These are phyloP conservation scores for Hesperophylax magnus DNA, from an alignment of 1,140 invertebrate species.

Conservation along the genomic window DNA sequence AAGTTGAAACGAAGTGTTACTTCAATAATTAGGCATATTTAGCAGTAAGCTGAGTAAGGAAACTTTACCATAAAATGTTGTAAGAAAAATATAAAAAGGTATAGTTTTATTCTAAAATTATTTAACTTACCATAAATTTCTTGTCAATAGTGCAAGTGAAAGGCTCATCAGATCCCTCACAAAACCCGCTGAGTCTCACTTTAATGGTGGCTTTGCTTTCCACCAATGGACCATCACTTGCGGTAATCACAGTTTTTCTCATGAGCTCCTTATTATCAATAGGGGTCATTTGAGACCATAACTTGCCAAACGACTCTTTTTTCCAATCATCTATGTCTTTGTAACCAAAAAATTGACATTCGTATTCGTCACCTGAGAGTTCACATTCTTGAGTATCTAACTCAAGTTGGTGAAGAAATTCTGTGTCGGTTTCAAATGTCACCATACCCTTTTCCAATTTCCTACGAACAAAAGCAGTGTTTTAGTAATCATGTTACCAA, in stretches of 20 bases:
- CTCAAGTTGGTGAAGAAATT: conserved; percentile 20
- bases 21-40: no score
- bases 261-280: conserved; percentile 23
- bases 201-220: conserved; percentile 16
- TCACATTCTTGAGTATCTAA: neutral
- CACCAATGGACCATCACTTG: conserved; percentile 1
- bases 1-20: no score
- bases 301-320: conserved; percentile 32
- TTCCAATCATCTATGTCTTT: neutral
- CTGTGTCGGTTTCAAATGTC: conserved; percentile 33
- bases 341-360: neutral
- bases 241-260: conserved; percentile 33
- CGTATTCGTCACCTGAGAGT: neutral
- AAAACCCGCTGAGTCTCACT: conserved; percentile 39
- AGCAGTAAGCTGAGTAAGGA: no score
- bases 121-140: conserved; percentile 12
- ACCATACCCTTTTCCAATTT: neutral
- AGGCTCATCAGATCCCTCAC: conserved; percentile 41
- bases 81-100: no score
- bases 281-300: conserved; percentile 39
- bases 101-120: no score
- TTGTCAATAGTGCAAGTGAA: conserved; percentile 22
- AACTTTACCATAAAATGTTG: no score
- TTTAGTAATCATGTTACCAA: neutral
- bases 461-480: neutral